phyloP scores from a whole-genome alignment of 1,140 invertebrate species.

The Wasmannia auropunctata region DNA sequence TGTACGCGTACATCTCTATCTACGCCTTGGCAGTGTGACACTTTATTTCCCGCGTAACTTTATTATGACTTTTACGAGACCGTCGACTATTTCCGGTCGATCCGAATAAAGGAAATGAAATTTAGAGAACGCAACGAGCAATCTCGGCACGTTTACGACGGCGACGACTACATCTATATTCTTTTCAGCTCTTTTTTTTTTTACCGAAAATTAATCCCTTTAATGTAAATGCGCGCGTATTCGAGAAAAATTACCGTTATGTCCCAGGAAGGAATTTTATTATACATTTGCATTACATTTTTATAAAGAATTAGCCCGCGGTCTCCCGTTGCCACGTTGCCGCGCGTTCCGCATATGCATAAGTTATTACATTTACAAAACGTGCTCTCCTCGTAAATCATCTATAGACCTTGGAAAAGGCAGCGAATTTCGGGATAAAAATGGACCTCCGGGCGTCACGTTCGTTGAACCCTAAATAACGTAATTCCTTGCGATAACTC shows the following conservation, averaged over 20 bases:
- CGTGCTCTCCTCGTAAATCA: conserved; percentile 17
- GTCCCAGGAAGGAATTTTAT: background rate
- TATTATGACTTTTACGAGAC: conserved; percentile 1
- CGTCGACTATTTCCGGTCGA: background rate
- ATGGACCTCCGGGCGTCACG: background rate
- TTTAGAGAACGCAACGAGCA: background rate
- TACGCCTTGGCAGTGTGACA: background rate
- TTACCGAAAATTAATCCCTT: background rate
- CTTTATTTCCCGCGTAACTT: background rate
- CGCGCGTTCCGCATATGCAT: background rate
- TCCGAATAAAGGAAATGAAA: background rate
- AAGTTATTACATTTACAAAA: conserved; percentile 14
- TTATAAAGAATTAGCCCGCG: background rate
- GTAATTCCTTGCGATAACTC: background rate
- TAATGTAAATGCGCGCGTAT: background rate
- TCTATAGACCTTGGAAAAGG: background rate
- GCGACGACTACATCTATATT: background rate
- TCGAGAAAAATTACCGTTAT: background rate
- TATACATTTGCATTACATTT: background rate
- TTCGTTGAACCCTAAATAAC: background rate
- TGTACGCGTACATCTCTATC: background rate
- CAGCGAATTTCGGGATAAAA: background rate
- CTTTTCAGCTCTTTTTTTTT: no score
- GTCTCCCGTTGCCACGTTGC: background rate
- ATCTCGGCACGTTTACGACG: background rate